A percentile compares a stretch with the other conserved stretches of the same genome.
Evolutionary conservation across 53 echinoderm and acorn worm genomes (phyloP).

Genomic region (Stichopus horrens): DNA sequence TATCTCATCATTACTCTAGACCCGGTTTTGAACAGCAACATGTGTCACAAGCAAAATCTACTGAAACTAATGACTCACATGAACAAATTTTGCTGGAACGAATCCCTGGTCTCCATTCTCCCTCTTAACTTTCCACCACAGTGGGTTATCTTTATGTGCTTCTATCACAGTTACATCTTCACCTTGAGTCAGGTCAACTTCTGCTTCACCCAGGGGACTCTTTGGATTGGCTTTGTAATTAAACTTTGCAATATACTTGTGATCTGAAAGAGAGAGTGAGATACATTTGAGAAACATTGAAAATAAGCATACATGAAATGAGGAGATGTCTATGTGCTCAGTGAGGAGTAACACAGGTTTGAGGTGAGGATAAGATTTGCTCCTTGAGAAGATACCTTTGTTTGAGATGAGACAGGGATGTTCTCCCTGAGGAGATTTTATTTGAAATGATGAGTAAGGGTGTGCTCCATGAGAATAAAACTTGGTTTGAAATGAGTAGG

Average conservation of each 20-base stretch:
- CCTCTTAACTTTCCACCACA: constrained; percentile 83
- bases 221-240: constrained; percentile 83
- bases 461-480: too few relatives aligned
- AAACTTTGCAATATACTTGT: constrained; percentile 68
- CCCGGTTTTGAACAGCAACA: too few relatives aligned
- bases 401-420: too few relatives aligned
- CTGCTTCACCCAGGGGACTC: constrained; percentile 75
- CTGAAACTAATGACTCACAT: constrained; percentile 55
- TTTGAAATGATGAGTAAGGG: too few relatives aligned
- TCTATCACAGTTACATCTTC: constrained; percentile 64
- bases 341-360: neutral
- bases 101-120: constrained; percentile 60
- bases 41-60: too few relatives aligned
- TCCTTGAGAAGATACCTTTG: too few relatives aligned
- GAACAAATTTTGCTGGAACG: constrained; percentile 75
- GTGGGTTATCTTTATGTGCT: constrained; percentile 70
- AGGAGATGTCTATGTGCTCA: neutral
- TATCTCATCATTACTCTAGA: too few relatives aligned
- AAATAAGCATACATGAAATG: too few relatives aligned
- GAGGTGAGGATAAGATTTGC: neutral
- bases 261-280: constrained; percentile 5
- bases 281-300: neutral
- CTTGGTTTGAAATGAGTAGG: too few relatives aligned
- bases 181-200: constrained; percentile 73
- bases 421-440: too few relatives aligned